Conservation (phyloP, 2,888 invertebrate species). For the Hirtodrosophila histrioides region DNA sequence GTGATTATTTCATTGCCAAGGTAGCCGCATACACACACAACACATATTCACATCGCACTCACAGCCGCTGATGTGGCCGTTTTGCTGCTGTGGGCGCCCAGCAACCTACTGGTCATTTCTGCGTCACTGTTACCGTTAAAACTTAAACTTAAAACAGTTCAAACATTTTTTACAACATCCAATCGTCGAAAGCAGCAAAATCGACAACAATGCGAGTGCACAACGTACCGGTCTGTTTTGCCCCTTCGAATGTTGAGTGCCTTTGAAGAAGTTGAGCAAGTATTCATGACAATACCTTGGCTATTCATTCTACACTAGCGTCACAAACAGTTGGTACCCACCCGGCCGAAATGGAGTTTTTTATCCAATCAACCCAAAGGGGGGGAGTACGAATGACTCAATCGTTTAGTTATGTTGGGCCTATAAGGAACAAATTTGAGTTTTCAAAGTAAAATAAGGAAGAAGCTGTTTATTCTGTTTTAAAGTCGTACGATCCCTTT, state of each 20-base stretch:
- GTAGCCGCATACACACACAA: conserved; percentile 39
- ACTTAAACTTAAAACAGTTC: conserved; percentile 84
- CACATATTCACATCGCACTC: conserved; percentile 26
- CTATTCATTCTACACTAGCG: conserved; percentile 12
- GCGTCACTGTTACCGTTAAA: conserved; percentile 82
- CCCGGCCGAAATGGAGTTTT: no score
- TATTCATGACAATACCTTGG: conserved; percentile 9
- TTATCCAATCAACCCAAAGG: no score
- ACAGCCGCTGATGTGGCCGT: conserved; percentile 8
- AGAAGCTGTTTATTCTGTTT: no score
- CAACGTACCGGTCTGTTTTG: conserved; percentile 14
- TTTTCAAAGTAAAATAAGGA: no score
- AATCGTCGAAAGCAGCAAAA: conserved; percentile 52
- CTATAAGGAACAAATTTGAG: no score
- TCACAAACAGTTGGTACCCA: conserved; percentile 1
- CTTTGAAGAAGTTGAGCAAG: conserved; percentile 15
- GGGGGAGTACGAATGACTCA: no score
- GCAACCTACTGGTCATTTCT: conserved; percentile 64
- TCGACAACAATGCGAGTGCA: conserved; percentile 26
- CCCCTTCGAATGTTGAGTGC: conserved; percentile 24
- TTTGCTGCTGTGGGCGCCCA: conserved; percentile 32
- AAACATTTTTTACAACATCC: conserved; percentile 80
- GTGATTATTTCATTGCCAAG: conserved; percentile 71
- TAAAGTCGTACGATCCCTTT: no score
- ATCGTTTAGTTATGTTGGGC: no score